phyloP scores from a whole-genome alignment of 35 echinoderm and acorn worm species.

The Strongylocentrotus purpuratus region DNA sequence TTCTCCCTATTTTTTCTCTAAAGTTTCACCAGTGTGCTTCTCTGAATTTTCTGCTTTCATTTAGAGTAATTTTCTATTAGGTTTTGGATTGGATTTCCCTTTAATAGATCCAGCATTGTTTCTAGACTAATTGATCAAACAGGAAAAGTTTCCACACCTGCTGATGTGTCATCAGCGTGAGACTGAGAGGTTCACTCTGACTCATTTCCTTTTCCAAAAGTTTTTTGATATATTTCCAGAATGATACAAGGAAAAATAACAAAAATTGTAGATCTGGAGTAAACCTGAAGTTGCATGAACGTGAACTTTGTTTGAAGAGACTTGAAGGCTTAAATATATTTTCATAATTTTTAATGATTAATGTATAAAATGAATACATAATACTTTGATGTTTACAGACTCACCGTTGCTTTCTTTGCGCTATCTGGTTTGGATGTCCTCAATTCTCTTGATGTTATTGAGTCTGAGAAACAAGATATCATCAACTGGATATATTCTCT shows the following conservation, averaged over 20 bases:
- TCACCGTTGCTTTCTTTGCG: conserved; percentile 95
- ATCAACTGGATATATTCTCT: conserved; percentile 95
- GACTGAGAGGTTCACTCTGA: no score
- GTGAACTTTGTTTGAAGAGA: background rate
- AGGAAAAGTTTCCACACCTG: no score
- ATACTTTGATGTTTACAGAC: conserved; percentile 59
- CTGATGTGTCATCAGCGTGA: no score
- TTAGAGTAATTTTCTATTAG: no score
- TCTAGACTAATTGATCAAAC: no score
- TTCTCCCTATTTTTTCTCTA: no score
- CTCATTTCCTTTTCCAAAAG: background rate
- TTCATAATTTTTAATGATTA: background rate
- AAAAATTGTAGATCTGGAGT: background rate
- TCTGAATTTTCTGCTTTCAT: no score
- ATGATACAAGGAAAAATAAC: background rate
- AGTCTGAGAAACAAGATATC: conserved; percentile 67
- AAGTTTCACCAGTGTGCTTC: no score
- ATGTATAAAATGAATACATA: conserved; percentile 4
- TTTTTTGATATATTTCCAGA: background rate
- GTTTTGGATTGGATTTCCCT: no score
- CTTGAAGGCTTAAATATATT: background rate
- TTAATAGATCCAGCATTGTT: no score
- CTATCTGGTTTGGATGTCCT: conserved; percentile 89
- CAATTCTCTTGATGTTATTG: conserved; percentile 68
- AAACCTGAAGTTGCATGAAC: background rate